Percentiles rank a stretch among this genome's conserved stretches.
Conservation (phyloP, 2,113 vertebrate species). For the Chaetodon trifascialis region DNA sequence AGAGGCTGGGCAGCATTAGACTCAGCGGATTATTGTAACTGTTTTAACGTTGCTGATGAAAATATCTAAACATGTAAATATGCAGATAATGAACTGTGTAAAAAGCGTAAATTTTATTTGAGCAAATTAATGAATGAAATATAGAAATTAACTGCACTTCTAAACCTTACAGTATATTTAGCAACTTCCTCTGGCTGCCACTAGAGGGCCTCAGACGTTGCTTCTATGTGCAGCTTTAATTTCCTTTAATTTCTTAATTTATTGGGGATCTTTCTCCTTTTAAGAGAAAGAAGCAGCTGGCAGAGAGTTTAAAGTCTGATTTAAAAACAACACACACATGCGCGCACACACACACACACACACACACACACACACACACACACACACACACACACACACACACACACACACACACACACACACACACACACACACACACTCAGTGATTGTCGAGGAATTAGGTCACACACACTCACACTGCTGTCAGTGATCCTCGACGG, state of each 20-base stretch:
- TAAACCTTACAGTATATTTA: background rate
- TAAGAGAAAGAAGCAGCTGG: slow-evolving; percentile 57
- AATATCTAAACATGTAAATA: too few relatives aligned
- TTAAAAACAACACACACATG: slow-evolving; percentile 44
- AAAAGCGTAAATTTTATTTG: too few relatives aligned
- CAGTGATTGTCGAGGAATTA: slow-evolving; percentile 70
- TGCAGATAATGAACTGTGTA: too few relatives aligned
- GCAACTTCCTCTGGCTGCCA: background rate
- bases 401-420: too few relatives aligned
- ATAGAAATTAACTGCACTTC: background rate
- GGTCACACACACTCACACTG: slow-evolving; percentile 48
- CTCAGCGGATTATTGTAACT: too few relatives aligned
- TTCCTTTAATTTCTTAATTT: slow-evolving; percentile 64
- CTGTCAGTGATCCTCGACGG: slow-evolving; percentile 39
- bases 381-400: too few relatives aligned
- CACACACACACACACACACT: slow-evolving; percentile 15
- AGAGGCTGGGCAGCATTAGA: background rate
- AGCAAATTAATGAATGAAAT: too few relatives aligned
- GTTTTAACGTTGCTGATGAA: too few relatives aligned
- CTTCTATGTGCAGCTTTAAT: slow-evolving; percentile 28
- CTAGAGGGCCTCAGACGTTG: background rate
- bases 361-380: too few relatives aligned
- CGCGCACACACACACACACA: too few relatives aligned
- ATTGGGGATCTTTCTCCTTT: slow-evolving; percentile 43
- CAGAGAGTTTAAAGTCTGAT: slow-evolving; percentile 42